Evolutionary conservation across 2,888 invertebrate species (phyloP).

Genomic region (Allacma fusca): DNA sequence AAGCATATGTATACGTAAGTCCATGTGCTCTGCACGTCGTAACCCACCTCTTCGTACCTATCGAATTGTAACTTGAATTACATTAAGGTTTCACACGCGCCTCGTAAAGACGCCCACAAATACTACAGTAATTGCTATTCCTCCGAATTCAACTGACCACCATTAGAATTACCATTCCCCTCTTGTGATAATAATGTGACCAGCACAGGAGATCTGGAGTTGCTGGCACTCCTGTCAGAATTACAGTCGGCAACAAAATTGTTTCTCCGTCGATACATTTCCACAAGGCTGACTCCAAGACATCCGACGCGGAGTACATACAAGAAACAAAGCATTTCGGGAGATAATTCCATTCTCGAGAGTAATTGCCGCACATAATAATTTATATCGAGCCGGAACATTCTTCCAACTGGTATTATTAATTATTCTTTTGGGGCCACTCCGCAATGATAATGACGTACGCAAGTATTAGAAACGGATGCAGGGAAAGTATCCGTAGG

Average conservation of each 20-base stretch:
- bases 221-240: too few species aligned
- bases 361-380: background rate
- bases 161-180: constrained; percentile 16
- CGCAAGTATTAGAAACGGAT: background rate
- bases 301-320: background rate
- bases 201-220: background rate
- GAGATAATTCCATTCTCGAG: background rate
- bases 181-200: constrained; percentile 7
- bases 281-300: background rate
- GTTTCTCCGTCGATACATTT: background rate
- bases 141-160: constrained; percentile 4
- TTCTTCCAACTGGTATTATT: background rate
- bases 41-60: constrained; percentile 11
- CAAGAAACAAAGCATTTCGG: background rate
- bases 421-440: background rate
- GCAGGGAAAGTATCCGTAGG: constrained; percentile 16
- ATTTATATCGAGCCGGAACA: background rate
- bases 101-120: constrained; percentile 8
- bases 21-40: background rate
- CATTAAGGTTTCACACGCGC: constrained; percentile 39
- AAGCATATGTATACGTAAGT: background rate
- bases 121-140: constrained; percentile 12
- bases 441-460: background rate
- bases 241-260: too few species aligned
- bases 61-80: constrained; percentile 18